These are phyloP conservation scores for Dromius quadrimaculatus DNA, from an alignment of 2,888 invertebrate genomes.

Conservation along the genomic window DNA sequence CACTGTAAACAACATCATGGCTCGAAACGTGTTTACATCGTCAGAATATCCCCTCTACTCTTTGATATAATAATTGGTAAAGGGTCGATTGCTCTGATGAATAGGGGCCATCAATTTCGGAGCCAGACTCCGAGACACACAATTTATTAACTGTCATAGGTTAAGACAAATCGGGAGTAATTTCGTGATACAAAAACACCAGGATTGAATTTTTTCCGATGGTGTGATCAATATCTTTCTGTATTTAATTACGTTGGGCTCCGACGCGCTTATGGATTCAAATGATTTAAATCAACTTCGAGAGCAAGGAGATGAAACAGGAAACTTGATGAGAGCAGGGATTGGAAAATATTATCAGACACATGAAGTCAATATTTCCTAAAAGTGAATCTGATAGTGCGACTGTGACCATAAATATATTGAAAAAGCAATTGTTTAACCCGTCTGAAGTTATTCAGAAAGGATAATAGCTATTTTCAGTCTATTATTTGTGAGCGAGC, in stretches of 20 bases:
- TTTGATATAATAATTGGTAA: slow-evolving; percentile 50
- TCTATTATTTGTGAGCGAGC: slow-evolving; percentile 51
- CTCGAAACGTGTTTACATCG: slow-evolving; percentile 8
- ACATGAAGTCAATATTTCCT: not conserved
- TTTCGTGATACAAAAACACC: slow-evolving; percentile 52
- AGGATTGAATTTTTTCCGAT: slow-evolving; percentile 50
- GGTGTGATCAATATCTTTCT: slow-evolving; percentile 48
- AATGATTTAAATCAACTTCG: slow-evolving; percentile 8
- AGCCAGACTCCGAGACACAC: slow-evolving; percentile 40
- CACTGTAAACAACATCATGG: slow-evolving; percentile 2
- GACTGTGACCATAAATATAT: slow-evolving; percentile 7
- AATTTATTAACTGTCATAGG: slow-evolving; percentile 53
- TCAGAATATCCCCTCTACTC: not conserved
- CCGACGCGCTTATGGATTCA: slow-evolving; percentile 28
- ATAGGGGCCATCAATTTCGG: slow-evolving; percentile 46
- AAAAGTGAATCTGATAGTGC: not conserved
- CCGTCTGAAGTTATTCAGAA: slow-evolving; percentile 22
- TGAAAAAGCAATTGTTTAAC: not conserved
- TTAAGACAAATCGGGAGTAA: slow-evolving; percentile 52
- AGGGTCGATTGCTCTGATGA: slow-evolving; percentile 50
- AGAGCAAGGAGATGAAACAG: slow-evolving; percentile 9
- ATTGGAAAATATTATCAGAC: not conserved
- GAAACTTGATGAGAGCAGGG: not conserved
- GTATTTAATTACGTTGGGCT: slow-evolving; percentile 48
- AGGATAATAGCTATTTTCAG: slow-evolving; percentile 48